Evolutionary conservation across 37 sponge, comb jelly and placozoan species (phyloP).

Genomic region (Petrosia ficiformis): DNA sequence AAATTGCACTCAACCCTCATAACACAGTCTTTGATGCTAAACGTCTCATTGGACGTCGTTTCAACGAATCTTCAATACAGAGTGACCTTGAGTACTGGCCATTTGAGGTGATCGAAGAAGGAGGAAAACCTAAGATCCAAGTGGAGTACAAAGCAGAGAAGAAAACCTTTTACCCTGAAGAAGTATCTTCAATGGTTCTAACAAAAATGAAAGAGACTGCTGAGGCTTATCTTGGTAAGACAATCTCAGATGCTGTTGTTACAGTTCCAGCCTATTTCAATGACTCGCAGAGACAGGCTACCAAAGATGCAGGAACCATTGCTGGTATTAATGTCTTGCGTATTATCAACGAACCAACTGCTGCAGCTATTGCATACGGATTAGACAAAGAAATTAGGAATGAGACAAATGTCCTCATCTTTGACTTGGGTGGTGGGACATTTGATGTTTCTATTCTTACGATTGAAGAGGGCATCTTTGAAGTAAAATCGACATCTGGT

Average conservation of each 20-base stretch:
- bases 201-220: conserved; percentile 99
- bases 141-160: conserved; percentile 90
- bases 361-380: conserved; percentile 98
- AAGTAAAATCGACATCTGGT: conserved; percentile 95
- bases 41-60: conserved; percentile 88
- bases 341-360: conserved; percentile 99
- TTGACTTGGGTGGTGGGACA: conserved; percentile 97
- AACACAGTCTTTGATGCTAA: conserved; percentile 99
- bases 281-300: conserved; percentile 98
- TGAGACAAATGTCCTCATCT: conserved; percentile 93
- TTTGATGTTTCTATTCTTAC: conserved; percentile 96
- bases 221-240: conserved; percentile 95
- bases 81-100: conserved; percentile 97
- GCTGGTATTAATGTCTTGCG: conserved; percentile 93
- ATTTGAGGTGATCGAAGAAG: conserved; percentile 84
- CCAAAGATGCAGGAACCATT: conserved; percentile 97
- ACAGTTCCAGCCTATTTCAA: conserved; percentile 99
- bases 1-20: conserved; percentile 96
- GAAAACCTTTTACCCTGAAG: conserved; percentile 95
- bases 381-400: conserved; percentile 86
- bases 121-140: conserved; percentile 83
- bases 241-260: conserved; percentile 87
- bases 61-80: conserved; percentile 71
- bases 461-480: conserved; percentile 99
- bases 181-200: conserved; percentile 98